Base-by-base conservation (phyloP, 1,140 invertebrate genomes). In the Leptinotarsa texana region DNA sequence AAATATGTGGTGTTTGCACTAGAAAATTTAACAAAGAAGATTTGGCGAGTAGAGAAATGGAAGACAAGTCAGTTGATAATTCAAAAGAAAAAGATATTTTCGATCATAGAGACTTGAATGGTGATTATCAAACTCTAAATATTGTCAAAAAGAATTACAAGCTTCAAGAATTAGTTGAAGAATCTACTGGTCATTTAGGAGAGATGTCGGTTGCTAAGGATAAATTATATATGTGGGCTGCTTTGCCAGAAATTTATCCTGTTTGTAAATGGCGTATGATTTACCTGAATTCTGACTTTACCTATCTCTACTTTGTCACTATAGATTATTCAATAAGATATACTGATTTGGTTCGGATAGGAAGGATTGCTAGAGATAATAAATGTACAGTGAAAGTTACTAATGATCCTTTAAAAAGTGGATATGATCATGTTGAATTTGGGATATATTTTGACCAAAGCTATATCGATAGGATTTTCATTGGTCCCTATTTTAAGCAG, bases 271-370 rank as follows among this genome's bases (percentile, higher is more conserved):
- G 82, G 82, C 74, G 79, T 18, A 75, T 82, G 63, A 67, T 83
- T 57, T 82, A 80, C 74, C 63, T 83, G 18, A 79, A 82, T 27
- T 75, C 78, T 0, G 79, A 82, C 69, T 83, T 83, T 67, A 72
- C 63, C 5, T 80, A 78, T 69, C 72, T 83, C 57, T 63, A 70
- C 6, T 80, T 83, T 63, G 72, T 61, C 49, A 77, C 68, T 13
- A 75, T 75, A 3, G 67, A 77, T 13, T 80, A 80, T 73, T 79
- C 80, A 1, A 80, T 83, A 61, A 80, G 78, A 78, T 83, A 82
- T 72, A 80, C 76, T 13, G 78, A 82, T 72, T 68, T 83, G 49
- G 61, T 78, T 18, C 70, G 72, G 18, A 66, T 79, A 22, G 67
- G 75, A 2, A 73, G 80, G 63, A 78, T 77, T 63, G 79, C 82